phyloP scores from a whole-genome alignment of 2,113 vertebrate genomes.

The Nycticorax nycticorax region DNA sequence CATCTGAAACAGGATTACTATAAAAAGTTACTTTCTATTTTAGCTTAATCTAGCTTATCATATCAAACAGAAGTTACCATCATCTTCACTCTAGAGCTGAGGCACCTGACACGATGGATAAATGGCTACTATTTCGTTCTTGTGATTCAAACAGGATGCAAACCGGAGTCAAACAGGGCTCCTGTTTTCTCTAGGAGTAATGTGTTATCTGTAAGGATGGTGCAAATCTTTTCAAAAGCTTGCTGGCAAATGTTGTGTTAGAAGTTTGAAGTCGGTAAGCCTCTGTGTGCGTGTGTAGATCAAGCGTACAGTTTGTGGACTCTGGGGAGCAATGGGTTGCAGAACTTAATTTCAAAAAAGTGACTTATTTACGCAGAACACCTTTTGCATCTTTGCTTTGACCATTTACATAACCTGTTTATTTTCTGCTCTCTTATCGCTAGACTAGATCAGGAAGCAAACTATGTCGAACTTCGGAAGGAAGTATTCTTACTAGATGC shows the following conservation, averaged over 20 bases:
- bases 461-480: rapidly evolving
- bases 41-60: background rate
- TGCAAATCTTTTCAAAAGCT: background rate
- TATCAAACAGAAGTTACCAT: background rate
- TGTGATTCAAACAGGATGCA: background rate
- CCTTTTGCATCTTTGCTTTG: background rate
- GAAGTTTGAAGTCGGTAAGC: background rate
- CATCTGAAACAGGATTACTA: background rate
- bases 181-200: background rate
- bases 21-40: background rate
- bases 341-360: background rate
- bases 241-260: background rate
- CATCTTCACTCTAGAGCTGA: background rate
- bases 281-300: rapidly evolving
- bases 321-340: background rate
- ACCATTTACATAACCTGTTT: rapidly evolving
- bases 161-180: background rate
- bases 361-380: rapidly evolving
- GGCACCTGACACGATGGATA: rapidly evolving
- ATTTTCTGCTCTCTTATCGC: background rate
- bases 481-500: background rate
- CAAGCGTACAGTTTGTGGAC: background rate
- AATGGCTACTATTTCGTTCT: background rate
- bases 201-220: rapidly evolving
- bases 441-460: background rate